A percentile compares a stretch with the other conserved stretches of the same genome.
phyloP scores from a whole-genome alignment of 1,140 invertebrate species.

The Trichonephila clavipes region DNA sequence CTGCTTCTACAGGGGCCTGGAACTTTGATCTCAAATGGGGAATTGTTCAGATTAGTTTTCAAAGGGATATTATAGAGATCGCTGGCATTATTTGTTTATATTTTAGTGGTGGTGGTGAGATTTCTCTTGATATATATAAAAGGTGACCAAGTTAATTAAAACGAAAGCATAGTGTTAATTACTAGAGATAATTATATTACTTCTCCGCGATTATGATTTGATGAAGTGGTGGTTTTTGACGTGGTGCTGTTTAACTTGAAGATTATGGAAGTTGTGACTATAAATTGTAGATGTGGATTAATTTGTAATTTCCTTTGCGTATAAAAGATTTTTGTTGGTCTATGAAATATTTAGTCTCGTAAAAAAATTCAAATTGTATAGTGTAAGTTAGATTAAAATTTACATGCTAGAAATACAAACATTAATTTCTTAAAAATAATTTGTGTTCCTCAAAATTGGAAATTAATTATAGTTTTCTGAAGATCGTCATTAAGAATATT shows the following conservation, averaged over 20 bases:
- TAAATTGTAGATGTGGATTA: neutral
- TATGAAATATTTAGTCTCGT: too few relatives aligned
- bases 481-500: too few relatives aligned
- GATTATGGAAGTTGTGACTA: neutral
- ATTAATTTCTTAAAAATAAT: too few relatives aligned
- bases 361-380: too few relatives aligned
- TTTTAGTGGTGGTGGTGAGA: neutral
- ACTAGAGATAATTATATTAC: neutral
- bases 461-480: too few relatives aligned
- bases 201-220: neutral
- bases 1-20: neutral
- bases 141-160: slow-evolving; percentile 12
- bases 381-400: too few relatives aligned
- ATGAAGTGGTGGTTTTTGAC: neutral
- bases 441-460: too few relatives aligned
- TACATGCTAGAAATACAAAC: too few relatives aligned
- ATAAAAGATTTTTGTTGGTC: too few relatives aligned
- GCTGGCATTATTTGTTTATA: neutral
- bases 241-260: neutral
- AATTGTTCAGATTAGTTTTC: slow-evolving; percentile 26
- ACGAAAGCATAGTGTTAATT: neutral
- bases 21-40: slow-evolving; percentile 28
- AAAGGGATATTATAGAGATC: neutral
- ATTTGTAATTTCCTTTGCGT: too few relatives aligned
- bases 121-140: neutral